Base-by-base conservation (phyloP, 53 echinoderm and acorn worm species). In the Actinopyga echinites region DNA sequence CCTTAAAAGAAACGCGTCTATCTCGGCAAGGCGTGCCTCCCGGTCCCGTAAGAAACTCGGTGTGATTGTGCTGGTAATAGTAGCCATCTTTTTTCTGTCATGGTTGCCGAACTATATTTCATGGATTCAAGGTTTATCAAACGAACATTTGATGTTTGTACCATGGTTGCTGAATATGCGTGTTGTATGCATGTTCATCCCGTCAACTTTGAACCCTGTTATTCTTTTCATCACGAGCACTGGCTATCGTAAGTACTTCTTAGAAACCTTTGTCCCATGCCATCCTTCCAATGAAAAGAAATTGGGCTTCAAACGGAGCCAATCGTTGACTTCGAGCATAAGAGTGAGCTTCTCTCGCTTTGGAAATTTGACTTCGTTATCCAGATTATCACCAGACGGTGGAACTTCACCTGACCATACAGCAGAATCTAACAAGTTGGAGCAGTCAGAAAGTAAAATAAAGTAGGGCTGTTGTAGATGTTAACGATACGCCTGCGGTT, bases 41-140 rank as follows among this genome's bases (percentile, higher is more conserved):
- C 22, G 71, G 24, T 71, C 71, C 13, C 71, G 71, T 2, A 71
- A 40, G 26, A 71, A 42, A 40, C 25, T 71, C 15, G 71, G 71
- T 21, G 71, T 40, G 31, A 71, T 71, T 25, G 42, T 71, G 24
- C 8, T 71, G 12, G 71, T 25, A 23, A 71, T 71, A 25, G 40
- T 26, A 2, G 15, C 19, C 1, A 10, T 42, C n/a, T 71, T 71
- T 71, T 71, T 71, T 26, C 7, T 71, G n/a, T 71, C 71, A 5
- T 71, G 71, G 71, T 36, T 71, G 40, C 71, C 71, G 12, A 24
- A 25, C 40, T 71, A 71, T 25, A 8, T 65, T 20, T 2, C 5
- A 34, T 65, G 32, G 31, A 35, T 34, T 30, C 31, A 34, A 21
- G 26, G 30, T 25, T 65, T 35, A 34, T 71, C 49, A 49, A 49